These are phyloP conservation scores for Hylaeus volcanicus DNA, from an alignment of 1,140 invertebrate species.

Conservation along the genomic window DNA sequence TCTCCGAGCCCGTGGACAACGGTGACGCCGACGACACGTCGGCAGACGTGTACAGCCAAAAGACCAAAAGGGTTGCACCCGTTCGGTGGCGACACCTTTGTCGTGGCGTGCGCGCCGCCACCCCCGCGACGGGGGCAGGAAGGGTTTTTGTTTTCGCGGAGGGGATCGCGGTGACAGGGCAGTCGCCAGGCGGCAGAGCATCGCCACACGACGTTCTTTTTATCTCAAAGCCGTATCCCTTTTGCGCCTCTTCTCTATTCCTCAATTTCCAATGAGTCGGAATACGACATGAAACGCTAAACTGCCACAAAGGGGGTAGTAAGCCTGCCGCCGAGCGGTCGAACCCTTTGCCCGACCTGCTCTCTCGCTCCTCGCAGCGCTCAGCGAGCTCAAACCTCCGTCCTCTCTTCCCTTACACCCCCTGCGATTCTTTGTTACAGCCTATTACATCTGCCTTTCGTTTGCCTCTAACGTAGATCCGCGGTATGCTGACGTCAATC, in stretches of 20 bases:
- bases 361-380: background rate
- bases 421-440: conserved; percentile 52
- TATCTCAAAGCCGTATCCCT: conserved; percentile 78
- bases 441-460: conserved; percentile 50
- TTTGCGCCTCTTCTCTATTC: conserved; percentile 71
- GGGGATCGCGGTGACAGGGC: conserved; percentile 33
- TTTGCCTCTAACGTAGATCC: too few species aligned
- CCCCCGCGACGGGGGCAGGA: conserved; percentile 20
- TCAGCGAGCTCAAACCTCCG: conserved; percentile 29
- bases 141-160: conserved; percentile 61
- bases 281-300: conserved; percentile 81
- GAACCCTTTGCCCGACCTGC: conserved; percentile 54
- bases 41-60: background rate
- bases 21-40: conserved; percentile 28
- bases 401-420: background rate
- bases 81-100: conserved; percentile 57
- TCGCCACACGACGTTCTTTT: conserved; percentile 72
- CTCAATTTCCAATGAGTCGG: conserved; percentile 81
- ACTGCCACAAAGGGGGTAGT: conserved; percentile 77
- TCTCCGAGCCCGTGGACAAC: background rate
- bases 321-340: conserved; percentile 57
- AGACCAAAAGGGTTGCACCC: conserved; percentile 12
- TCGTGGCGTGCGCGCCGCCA: background rate
- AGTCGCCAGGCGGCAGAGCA: conserved; percentile 31
- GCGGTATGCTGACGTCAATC: too few species aligned